These are phyloP conservation scores for Falco punctatus DNA, from an alignment of 2,113 vertebrate genomes.

Conservation along the genomic window DNA sequence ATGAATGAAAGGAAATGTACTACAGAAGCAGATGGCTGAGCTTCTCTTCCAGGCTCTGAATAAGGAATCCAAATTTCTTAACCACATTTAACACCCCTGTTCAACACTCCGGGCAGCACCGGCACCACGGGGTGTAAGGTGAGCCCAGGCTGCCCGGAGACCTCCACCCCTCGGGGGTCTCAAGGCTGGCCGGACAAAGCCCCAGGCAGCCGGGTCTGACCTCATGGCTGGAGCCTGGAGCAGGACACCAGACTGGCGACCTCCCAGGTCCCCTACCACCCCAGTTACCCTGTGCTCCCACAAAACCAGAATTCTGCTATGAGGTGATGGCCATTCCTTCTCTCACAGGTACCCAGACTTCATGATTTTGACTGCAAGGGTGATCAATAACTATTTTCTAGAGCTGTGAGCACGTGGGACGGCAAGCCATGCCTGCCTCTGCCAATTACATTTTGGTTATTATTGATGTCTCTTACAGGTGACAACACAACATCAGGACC, in stretches of 20 bases:
- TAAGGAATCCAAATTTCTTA: background rate
- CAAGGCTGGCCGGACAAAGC: background rate
- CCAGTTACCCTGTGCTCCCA: background rate
- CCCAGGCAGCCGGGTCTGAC: background rate
- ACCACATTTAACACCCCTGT: background rate
- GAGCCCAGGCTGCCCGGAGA: background rate
- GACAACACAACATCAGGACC: background rate
- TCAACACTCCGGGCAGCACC: background rate
- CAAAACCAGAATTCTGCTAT: background rate
- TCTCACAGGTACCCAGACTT: background rate
- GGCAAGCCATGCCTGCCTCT: background rate
- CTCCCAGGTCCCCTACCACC: rapidly evolving
- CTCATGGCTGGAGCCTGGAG: background rate
- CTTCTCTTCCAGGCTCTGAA: background rate
- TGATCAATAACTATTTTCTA: background rate
- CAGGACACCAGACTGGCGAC: background rate
- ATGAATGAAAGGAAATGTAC: background rate
- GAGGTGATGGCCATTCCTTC: background rate
- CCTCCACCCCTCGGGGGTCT: background rate
- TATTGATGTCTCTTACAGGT: background rate
- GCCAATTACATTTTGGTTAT: background rate
- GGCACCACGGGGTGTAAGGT: rapidly evolving
- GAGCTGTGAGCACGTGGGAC: background rate
- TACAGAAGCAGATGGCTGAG: background rate
- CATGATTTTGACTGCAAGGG: background rate